These are phyloP conservation scores for Coelogynopora nodosa DNA, from an alignment of 2,888 invertebrate genomes.

Conservation along the genomic window DNA sequence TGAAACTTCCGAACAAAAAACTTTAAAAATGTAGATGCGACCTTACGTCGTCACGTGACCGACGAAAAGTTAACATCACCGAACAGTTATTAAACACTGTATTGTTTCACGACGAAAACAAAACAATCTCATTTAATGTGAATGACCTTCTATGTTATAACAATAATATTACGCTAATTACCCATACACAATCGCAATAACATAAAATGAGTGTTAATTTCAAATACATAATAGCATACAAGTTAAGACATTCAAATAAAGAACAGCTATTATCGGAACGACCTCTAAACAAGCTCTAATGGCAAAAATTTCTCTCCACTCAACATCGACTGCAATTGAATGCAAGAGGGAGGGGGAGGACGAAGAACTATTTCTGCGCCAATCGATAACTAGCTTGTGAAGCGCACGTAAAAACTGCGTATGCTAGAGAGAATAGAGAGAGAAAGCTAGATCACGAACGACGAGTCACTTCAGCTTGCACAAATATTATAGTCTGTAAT, in stretches of 20 bases:
- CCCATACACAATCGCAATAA: background rate
- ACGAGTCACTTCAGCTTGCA: background rate
- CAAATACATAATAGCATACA: no score
- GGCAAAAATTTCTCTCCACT: background rate
- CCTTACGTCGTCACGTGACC: no score
- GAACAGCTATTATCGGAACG: background rate
- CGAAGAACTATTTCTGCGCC: background rate
- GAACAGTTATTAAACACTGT: no score
- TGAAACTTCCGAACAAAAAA: no score
- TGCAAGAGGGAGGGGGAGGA: background rate
- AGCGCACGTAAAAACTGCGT: background rate
- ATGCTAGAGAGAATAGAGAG: background rate
- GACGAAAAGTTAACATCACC: no score
- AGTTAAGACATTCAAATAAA: background rate
- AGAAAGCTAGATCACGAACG: slow-evolving; percentile 19
- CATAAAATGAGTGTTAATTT: background rate
- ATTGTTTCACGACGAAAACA: no score
- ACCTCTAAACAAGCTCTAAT: background rate
- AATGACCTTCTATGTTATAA: no score
- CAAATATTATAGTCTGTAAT: background rate
- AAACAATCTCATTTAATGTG: no score
- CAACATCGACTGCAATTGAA: background rate
- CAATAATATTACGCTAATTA: no score
- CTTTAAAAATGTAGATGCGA: no score
- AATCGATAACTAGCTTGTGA: background rate